Conservation (phyloP, 1,140 invertebrate species). For the Notospermus geniculatus region DNA sequence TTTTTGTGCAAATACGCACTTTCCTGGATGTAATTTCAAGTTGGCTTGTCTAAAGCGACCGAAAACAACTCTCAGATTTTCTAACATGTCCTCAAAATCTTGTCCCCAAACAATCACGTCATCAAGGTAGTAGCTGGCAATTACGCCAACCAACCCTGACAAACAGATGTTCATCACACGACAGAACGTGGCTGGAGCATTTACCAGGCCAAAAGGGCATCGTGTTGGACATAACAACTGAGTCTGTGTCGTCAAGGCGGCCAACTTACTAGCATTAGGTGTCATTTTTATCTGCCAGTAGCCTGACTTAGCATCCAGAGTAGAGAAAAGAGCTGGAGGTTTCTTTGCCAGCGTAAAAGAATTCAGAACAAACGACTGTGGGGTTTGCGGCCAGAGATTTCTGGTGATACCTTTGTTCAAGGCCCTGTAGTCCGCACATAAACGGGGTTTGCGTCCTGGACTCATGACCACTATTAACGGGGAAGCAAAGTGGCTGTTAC, state of each 20-base stretch:
- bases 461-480: too few relatives aligned
- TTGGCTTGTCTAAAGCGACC: constrained; percentile 17
- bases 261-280: constrained; percentile 13
- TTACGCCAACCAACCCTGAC: constrained; percentile 16
- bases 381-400: too few relatives aligned
- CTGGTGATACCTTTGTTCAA: too few relatives aligned
- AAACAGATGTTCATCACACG: constrained; percentile 21
- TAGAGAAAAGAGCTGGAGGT: constrained; percentile 24
- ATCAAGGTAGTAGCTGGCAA: constrained; percentile 24
- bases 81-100: constrained; percentile 19
- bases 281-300: constrained; percentile 54
- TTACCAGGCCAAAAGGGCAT: constrained; percentile 23
- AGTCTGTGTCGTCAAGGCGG: constrained; percentile 14
- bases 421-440: too few relatives aligned
- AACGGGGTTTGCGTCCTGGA: too few relatives aligned
- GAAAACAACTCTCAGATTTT: constrained; percentile 23
- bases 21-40: constrained; percentile 23
- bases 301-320: constrained; percentile 30
- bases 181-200: constrained; percentile 20
- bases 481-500: too few relatives aligned
- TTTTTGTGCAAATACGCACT: constrained; percentile 18
- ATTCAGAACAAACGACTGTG: too few relatives aligned
- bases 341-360: too few relatives aligned
- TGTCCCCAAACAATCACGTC: constrained; percentile 24
- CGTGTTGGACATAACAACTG: constrained; percentile 14